Evolutionary conservation across 37 sponge, comb jelly and placozoan species (phyloP).

Genomic region (Tethya wilhelma): DNA sequence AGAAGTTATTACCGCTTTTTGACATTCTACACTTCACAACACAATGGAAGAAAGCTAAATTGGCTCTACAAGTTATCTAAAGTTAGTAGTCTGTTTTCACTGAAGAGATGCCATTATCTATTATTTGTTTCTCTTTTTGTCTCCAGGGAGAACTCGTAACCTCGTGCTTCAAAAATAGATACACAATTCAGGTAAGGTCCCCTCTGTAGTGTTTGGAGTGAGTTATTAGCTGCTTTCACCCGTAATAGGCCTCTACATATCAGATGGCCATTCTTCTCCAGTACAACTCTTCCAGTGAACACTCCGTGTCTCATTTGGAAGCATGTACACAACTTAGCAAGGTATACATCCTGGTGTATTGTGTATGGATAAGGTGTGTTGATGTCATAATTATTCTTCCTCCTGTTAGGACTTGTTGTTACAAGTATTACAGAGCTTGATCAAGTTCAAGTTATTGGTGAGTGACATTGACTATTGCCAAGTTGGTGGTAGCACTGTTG

Average conservation of each 20-base stretch:
- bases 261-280: conserved; percentile 94
- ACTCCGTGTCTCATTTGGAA: conserved; percentile 65
- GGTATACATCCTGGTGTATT: background rate
- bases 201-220: background rate
- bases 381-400: background rate
- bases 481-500: background rate
- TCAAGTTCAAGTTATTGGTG: conserved; percentile 82
- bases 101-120: background rate
- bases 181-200: conserved; percentile 83
- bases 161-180: conserved; percentile 84
- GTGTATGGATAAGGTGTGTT: background rate
- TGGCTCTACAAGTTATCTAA: conserved; percentile 94
- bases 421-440: conserved; percentile 72
- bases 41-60: conserved; percentile 94
- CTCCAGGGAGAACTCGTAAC: conserved; percentile 91
- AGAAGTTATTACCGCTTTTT: conserved; percentile 76
- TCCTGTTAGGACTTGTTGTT: conserved; percentile 60
- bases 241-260: conserved; percentile 84
- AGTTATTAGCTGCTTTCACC: background rate
- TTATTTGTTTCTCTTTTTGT: background rate
- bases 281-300: conserved; percentile 69
- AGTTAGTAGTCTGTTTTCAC: conserved; percentile 33
- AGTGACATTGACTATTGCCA: no score
- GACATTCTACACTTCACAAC: conserved; percentile 90
- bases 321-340: conserved; percentile 64